Percentiles rank a stretch among this genome's conserved stretches.
Evolutionary conservation across 2,797 vertebrate species (phyloP).

Genomic region (Harpagifer antarcticus): DNA sequence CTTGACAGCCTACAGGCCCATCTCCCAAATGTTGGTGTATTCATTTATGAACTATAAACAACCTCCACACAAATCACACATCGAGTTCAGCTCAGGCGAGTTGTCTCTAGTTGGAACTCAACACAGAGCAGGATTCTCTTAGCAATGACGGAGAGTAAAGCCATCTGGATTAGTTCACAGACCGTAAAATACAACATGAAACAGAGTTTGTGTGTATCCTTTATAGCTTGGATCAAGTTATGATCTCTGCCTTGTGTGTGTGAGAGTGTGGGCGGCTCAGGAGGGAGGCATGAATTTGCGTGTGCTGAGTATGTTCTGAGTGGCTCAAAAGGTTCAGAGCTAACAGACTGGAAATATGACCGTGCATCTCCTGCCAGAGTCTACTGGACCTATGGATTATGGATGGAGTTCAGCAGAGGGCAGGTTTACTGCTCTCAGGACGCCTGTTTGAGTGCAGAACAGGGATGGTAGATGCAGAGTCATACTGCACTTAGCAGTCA

Average conservation of each 20-base stretch:
- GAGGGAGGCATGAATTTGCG: neutral
- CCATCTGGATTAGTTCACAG: constrained; percentile 28
- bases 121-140: constrained; percentile 6
- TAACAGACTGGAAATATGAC: constrained; percentile 44
- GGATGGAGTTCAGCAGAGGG: constrained; percentile 58
- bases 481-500: constrained; percentile 48
- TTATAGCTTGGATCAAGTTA: constrained; percentile 26
- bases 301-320: constrained; percentile 24
- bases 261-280: neutral
- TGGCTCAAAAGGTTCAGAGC: constrained; percentile 28
- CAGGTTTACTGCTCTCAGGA: constrained; percentile 33
- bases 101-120: neutral
- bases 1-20: neutral
- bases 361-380: constrained; percentile 17
- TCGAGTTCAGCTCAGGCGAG: neutral
- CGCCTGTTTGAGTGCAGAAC: constrained; percentile 36
- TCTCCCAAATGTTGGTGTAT: neutral
- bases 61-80: neutral
- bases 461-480: constrained; percentile 19
- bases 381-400: constrained; percentile 56
- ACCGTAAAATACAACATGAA: constrained; percentile 19
- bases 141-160: neutral
- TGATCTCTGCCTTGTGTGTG: neutral
- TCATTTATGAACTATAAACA: neutral
- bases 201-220: constrained; percentile 15